These are phyloP conservation scores for Flexamia atlantica DNA, from an alignment of 2,888 invertebrate species.

Conservation along the genomic window DNA sequence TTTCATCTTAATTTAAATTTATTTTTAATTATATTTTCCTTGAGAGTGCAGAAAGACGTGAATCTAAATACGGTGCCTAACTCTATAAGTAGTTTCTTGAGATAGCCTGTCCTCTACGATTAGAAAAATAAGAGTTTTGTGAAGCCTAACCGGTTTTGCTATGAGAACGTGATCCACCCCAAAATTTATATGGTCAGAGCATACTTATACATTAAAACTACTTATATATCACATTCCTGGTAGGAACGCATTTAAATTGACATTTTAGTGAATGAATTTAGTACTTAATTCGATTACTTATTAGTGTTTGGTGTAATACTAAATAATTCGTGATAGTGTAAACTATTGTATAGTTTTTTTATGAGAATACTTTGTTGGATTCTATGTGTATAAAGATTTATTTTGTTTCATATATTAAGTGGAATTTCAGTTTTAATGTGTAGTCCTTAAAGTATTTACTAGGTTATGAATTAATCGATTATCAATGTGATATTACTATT, in stretches of 20 bases:
- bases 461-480: background rate
- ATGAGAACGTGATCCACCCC: background rate
- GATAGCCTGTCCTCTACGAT: background rate
- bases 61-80: slow-evolving; percentile 39
- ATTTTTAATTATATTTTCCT: background rate
- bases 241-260: slow-evolving; percentile 51
- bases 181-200: background rate
- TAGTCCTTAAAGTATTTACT: background rate
- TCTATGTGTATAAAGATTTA: slow-evolving; percentile 12
- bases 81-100: slow-evolving; percentile 11
- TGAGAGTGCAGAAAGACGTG: background rate
- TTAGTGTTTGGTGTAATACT: slow-evolving; percentile 52
- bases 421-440: slow-evolving; percentile 3
- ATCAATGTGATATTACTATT: slow-evolving; percentile 19
- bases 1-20: too few species aligned
- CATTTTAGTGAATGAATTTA: slow-evolving; percentile 49
- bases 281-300: slow-evolving; percentile 46
- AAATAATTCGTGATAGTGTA: slow-evolving; percentile 29
- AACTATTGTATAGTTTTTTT: slow-evolving; percentile 42
- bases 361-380: background rate
- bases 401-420: background rate
- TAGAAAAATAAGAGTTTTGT: slow-evolving; percentile 9
- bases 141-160: background rate
- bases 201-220: too few species aligned
- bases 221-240: slow-evolving; percentile 38